Percentiles rank a stretch among this genome's conserved stretches.
phyloP scores from a whole-genome alignment of 2,888 invertebrate genomes.

The Phaedon cochleariae region DNA sequence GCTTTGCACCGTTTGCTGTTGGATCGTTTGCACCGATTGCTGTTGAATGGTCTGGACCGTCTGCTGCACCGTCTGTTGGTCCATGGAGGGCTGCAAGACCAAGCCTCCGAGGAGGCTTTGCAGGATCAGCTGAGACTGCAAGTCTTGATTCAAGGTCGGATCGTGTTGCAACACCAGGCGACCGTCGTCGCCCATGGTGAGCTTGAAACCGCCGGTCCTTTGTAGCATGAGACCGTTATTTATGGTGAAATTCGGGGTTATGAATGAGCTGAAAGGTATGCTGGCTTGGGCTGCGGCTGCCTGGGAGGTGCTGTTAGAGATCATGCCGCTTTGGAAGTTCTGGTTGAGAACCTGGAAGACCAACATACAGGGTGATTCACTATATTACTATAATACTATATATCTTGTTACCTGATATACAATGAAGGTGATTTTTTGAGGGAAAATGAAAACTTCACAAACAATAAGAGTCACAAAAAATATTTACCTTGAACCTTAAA shows the following conservation, averaged over 20 bases:
- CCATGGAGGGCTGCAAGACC: conserved; percentile 59
- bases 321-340: conserved; percentile 59
- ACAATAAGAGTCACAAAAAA: too few relatives aligned
- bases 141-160: conserved; percentile 67
- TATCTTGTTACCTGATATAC: too few relatives aligned
- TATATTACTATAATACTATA: too few relatives aligned
- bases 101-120: conserved; percentile 60
- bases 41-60: conserved; percentile 62
- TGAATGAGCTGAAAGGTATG: conserved; percentile 57
- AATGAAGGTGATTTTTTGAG: too few relatives aligned
- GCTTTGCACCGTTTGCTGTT: conserved; percentile 61
- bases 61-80: conserved; percentile 60
- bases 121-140: conserved; percentile 60
- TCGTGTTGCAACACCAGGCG: conserved; percentile 73
- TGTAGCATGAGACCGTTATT: conserved; percentile 63
- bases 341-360: conserved; percentile 58
- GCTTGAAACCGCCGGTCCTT: conserved; percentile 69
- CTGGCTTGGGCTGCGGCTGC: conserved; percentile 49
- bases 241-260: conserved; percentile 59
- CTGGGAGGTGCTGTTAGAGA: conserved; percentile 52
- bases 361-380: too few relatives aligned
- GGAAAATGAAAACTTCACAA: too few relatives aligned
- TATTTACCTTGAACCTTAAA: too few relatives aligned
- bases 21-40: conserved; percentile 61
- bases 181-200: conserved; percentile 75